Percentiles rank a stretch among this genome's conserved stretches.
Evolutionary conservation across 2,888 invertebrate genomes (phyloP).

Genomic region (Drosophila anomelani): DNA sequence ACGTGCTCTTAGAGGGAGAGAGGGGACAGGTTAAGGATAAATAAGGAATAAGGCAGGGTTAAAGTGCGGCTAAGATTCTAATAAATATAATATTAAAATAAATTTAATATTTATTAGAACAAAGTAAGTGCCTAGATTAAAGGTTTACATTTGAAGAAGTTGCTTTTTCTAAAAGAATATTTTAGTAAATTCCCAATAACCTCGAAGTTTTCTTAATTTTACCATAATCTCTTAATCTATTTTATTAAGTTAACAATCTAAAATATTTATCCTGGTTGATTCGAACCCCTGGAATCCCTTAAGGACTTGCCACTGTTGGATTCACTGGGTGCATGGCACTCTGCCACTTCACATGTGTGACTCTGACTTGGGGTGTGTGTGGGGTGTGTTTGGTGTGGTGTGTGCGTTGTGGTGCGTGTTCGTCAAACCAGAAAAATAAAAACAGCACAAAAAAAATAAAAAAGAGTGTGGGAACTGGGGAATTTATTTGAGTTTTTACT

Average conservation of each 20-base stretch:
- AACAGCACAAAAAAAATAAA: not conserved
- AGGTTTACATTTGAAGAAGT: not conserved
- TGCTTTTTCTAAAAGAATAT: not conserved
- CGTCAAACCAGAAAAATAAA: conserved; percentile 42
- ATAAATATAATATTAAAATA: not conserved
- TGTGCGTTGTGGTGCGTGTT: conserved; percentile 34
- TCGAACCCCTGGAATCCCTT: not conserved
- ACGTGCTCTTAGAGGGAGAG: conserved; percentile 19
- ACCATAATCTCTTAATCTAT: not conserved
- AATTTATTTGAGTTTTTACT: conserved; percentile 58
- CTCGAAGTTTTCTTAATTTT: not conserved
- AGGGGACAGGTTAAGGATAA: not conserved
- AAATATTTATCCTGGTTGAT: not conserved
- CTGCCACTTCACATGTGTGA: conserved; percentile 44
- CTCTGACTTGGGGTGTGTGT: conserved; percentile 40
- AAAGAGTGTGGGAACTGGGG: not conserved
- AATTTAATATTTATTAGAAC: not conserved
- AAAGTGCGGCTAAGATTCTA: not conserved
- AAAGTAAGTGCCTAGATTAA: not conserved
- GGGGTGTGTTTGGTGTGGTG: not conserved
- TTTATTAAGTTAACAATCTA: not conserved
- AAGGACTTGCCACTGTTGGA: conserved; percentile 1
- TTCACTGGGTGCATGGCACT: conserved; percentile 10
- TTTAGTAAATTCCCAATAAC: not conserved
- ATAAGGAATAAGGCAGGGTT: not conserved